Evolutionary conservation across 2,888 invertebrate genomes (phyloP), one percentile per base, ranked within the genome.

Genomic region (Microplitis manilae): DNA sequence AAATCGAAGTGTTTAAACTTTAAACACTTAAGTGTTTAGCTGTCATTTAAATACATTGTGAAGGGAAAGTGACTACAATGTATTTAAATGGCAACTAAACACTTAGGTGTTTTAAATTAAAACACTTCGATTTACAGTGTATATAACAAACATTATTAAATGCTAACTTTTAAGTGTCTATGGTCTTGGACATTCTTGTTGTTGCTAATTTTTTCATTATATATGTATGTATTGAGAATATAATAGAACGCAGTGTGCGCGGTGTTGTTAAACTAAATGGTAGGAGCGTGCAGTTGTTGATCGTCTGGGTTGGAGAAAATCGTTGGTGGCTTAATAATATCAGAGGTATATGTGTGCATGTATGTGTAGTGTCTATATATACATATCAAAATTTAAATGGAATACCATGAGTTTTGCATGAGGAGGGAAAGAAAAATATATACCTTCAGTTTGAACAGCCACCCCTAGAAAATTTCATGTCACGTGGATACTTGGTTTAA

Each of bases 201-300:
- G 50, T 13, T 50, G 50, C 50, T 50, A 2, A 50, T 50, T 8
- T 9, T 50, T 77, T 77, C 75, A 71, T 70, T 71, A 64, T 68
- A 59, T 59, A 50, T 50, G 50, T 50, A 13, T 50, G 13, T 50
- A 50, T 30, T 30, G 9, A 50, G 50, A 7, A 13, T 50, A 50
- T 50, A 50, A 50, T 9, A 13, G 50, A 13, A 64, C 70, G 75
- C 77, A 77, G 73, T 65, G 73, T 65, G 13, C 65, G 64, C 71
- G 75, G 76, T 79, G 80, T 78, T 79, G 80, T 79, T 79, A 77
- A 77, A 78, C 77, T 77, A 81, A 81, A 81, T 81, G 79, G 79
- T 79, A 76, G 81, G 79, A 79, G 79, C 78, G 78, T 81, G 81
- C 78, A 81, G 78, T 81, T 78, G 81, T 77, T 81, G 81, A 79